Base-by-base conservation (phyloP, 2,888 invertebrate species). In the Electrophaes corylata region DNA sequence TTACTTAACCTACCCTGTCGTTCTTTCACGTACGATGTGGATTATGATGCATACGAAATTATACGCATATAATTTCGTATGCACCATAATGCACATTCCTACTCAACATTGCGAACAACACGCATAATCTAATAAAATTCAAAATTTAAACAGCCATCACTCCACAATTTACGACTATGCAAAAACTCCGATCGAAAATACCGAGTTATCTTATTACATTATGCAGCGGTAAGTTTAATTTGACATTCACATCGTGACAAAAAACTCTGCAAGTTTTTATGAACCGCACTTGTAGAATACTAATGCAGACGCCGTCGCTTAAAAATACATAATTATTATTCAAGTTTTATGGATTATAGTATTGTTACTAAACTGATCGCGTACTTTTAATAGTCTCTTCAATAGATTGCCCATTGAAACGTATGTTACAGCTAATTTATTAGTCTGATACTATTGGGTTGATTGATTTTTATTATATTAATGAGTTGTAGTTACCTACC, bases 151-250 rank as follows among this genome's bases (percentile, higher is more conserved):
- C 41, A 37, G 4, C 40, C 33, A 49, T 58, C 37, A 41, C 53
- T 49, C 23, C 12, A 35, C 29, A 52, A 43, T 64, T 64, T 64
- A 66, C 58, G 60, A 57, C 45, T 26, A 11, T 56, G 57, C 44
- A 57, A 62, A 56, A 62, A 19, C 47, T 60, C 57, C 62, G 48
- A 51, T 50, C 41, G 33, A 49, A 60, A 57, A 50, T 50, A 19
- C 43, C 40, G 41, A 55, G 43, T 61, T 48, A 70, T 67, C 51
- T 59, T 43, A 47, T 56, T 51, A 61, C 63, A 66, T 64, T 66
- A 60, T 62, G 71, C 65, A 68, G 57, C 45, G 40, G 53, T 73
- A 69, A 62, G 65, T 66, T 70, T 79, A 75, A 76, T 70, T 71
- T 60, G 66, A 71, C 69, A 68, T 70, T 70, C 59, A 39, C 43